phyloP scores from a whole-genome alignment of 2,888 invertebrate genomes.

The Rosalia funebris region DNA sequence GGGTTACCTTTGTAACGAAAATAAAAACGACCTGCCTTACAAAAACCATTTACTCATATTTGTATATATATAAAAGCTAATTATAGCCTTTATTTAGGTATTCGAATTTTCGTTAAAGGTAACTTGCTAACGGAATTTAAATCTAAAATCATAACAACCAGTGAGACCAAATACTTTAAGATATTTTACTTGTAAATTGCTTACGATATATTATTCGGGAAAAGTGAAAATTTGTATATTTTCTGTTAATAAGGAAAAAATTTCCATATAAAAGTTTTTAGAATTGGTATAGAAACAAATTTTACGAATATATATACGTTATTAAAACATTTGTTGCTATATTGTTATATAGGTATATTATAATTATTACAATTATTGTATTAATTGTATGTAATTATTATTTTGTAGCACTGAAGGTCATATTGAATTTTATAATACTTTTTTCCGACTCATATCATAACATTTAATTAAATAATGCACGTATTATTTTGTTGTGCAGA shows the following conservation, averaged over 20 bases:
- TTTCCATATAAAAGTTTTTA: conserved; percentile 46
- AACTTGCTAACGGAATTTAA: conserved; percentile 25
- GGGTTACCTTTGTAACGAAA: conserved; percentile 20
- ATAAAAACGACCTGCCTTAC: conserved; percentile 29
- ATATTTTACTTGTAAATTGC: conserved; percentile 54
- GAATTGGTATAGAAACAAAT: conserved; percentile 47
- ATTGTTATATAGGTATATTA: conserved; percentile 59
- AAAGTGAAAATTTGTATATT: conserved; percentile 49
- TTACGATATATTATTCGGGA: conserved; percentile 42
- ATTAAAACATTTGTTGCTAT: conserved; percentile 60
- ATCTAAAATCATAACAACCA: conserved; percentile 49
- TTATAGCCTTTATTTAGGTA: conserved; percentile 15
- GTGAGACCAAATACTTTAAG: conserved; percentile 63
- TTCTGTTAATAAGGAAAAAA: conserved; percentile 47
- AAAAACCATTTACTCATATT: conserved; percentile 12
- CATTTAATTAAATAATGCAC: conserved; percentile 34
- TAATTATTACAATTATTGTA: conserved; percentile 28
- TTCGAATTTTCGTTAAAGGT: conserved; percentile 20
- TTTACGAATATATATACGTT: conserved; percentile 51
- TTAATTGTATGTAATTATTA: conserved; percentile 24
- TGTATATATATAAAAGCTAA: conserved; percentile 16
- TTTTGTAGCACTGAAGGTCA: conserved; percentile 35
- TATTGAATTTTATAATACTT: conserved; percentile 43
- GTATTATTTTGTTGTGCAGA: conserved; percentile 25
- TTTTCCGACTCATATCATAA: conserved; percentile 53